These are phyloP conservation scores for Phortica okadai DNA, from an alignment of 2,888 invertebrate species.

Conservation along the genomic window DNA sequence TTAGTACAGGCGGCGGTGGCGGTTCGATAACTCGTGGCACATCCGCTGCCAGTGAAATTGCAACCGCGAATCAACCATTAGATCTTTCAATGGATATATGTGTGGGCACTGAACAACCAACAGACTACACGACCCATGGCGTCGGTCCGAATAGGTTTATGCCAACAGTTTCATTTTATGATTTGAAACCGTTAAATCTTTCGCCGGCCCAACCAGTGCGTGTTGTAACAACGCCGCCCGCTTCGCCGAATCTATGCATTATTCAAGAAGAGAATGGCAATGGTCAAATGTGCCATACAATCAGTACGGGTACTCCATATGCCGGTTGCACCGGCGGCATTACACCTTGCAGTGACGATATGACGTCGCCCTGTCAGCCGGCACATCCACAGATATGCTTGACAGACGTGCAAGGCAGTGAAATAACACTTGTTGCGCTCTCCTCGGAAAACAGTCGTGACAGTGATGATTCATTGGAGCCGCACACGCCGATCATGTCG, in stretches of 20 bases:
- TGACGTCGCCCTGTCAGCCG: slow-evolving; percentile 59
- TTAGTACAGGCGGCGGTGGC: slow-evolving; percentile 82
- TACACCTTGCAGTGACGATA: slow-evolving; percentile 49
- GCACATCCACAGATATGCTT: slow-evolving; percentile 92
- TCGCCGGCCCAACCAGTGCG: slow-evolving; percentile 75
- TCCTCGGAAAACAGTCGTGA: slow-evolving; percentile 86
- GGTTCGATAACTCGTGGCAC: slow-evolving; percentile 87
- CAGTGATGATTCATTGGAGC: slow-evolving; percentile 82
- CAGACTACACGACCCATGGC: slow-evolving; percentile 44
- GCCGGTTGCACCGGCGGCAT: slow-evolving; percentile 72
- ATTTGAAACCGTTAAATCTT: slow-evolving; percentile 75
- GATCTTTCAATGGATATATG: slow-evolving; percentile 76
- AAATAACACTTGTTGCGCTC: slow-evolving; percentile 86
- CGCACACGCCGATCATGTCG: slow-evolving; percentile 77
- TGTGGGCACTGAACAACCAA: slow-evolving; percentile 38
- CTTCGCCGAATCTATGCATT: slow-evolving; percentile 81
- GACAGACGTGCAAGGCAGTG: slow-evolving; percentile 92
- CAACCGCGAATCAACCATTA: slow-evolving; percentile 71
- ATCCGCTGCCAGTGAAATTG: slow-evolving; percentile 77
- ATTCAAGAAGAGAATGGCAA: slow-evolving; percentile 85
- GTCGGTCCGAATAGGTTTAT: slow-evolving; percentile 68
- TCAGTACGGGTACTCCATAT: slow-evolving; percentile 70
- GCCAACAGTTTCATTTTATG: slow-evolving; percentile 71
- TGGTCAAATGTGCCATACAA: slow-evolving; percentile 74
- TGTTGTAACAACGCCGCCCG: slow-evolving; percentile 75